Percentiles rank a stretch among this genome's conserved stretches.
Evolutionary conservation across 1,140 invertebrate genomes (phyloP).

Genomic region (Plectus sambesii): DNA sequence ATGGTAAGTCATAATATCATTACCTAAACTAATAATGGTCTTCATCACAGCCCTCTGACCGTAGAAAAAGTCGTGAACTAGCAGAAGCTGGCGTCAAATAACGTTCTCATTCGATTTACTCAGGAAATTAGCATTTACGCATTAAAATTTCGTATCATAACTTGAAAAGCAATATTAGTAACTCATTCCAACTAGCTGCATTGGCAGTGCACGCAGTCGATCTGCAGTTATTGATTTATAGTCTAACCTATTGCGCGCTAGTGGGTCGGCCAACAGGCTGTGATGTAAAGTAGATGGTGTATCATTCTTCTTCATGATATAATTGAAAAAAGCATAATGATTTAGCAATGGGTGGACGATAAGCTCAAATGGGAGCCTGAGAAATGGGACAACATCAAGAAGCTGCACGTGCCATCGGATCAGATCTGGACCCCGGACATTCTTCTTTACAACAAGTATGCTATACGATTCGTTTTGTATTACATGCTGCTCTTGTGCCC

Average conservation of each 20-base stretch:
- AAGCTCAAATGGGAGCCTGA: slow-evolving; percentile 88
- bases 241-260: too few species aligned
- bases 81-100: too few species aligned
- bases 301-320: slow-evolving; percentile 2
- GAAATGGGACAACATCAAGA: slow-evolving; percentile 79
- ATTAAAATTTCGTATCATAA: too few species aligned
- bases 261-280: too few species aligned
- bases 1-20: slow-evolving; percentile 62
- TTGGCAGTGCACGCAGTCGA: too few species aligned
- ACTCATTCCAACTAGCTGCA: too few species aligned
- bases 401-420: slow-evolving; percentile 57
- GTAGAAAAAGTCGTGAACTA: too few species aligned
- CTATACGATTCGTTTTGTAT: too few species aligned
- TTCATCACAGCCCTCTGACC: slow-evolving; percentile 3
- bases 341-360: slow-evolving; percentile 81
- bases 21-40: background rate
- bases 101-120: too few species aligned
- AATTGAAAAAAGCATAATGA: background rate
- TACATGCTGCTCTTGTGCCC: too few species aligned
- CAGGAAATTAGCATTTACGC: background rate
- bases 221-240: slow-evolving; percentile 9
- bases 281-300: too few species aligned
- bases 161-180: slow-evolving; percentile 1
- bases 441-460: slow-evolving; percentile 40
- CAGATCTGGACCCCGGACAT: slow-evolving; percentile 78